Evolutionary conservation across 1,140 invertebrate species (phyloP), one percentile per base, ranked within the genome.

Genomic region (Anagrus nilaparvatae): DNA sequence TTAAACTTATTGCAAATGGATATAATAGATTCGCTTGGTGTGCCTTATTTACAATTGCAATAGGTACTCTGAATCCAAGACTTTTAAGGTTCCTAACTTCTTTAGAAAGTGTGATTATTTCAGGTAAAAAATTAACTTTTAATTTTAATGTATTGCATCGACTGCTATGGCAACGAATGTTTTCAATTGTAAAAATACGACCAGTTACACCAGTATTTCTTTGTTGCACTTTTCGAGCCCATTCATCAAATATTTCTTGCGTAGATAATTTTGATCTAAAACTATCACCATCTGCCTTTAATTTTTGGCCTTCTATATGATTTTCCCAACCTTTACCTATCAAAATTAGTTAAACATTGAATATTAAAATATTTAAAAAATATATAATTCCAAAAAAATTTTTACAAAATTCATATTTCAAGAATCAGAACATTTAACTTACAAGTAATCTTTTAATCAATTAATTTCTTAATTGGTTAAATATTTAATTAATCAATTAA

Each of bases 1-100:
- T 96, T 29, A 99, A 72, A 4, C 95, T 98, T 52, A 99, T 97
- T 5, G 96, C 97, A 71, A 93, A 99, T 3, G 97, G 97, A 69
- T 99, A 99, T 1, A 98, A 76, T 61, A 97, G 90, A 67, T 97
- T 98, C 1, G 95, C 94, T 61, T 97, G 92, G 67, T 98, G 94
- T 6, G 96, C 95, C 68, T 97, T 97, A 66, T 99, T 99, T 1
- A 99, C 92, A 52, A 99, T 98, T 3, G 92, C 88, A 47, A 99
- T 63, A 3, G 96, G 96, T 30, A 99, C 91, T 49, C 97, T 77
- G 65, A 97, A 99, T 40, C 94, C 94, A 25, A 99, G 75, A 61
- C 88, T 91, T 59, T 96, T 94, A 51, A 99, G 74, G 70, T 98
- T 97, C 24, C 95, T 79, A 10, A 98, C 93, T 79, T 99, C 96